Percentiles rank a stretch among this genome's conserved stretches.
phyloP scores from a whole-genome alignment of 2,888 invertebrate species.

The Nomada goodeniana region DNA sequence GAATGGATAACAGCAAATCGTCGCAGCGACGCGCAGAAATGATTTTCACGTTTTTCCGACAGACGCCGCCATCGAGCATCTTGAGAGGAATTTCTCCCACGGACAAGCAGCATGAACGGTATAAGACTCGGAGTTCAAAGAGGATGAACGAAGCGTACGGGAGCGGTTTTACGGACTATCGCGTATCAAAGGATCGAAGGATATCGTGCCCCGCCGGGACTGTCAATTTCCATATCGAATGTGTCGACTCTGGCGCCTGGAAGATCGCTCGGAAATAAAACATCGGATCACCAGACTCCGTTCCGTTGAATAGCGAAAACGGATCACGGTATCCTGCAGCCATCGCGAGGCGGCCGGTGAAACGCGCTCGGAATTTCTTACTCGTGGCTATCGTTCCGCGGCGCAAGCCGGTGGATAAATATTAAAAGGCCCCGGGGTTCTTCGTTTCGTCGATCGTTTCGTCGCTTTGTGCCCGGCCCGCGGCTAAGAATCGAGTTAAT shows the following conservation, averaged over 20 bases:
- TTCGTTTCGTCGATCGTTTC: not conserved
- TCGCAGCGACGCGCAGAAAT: too few relatives aligned
- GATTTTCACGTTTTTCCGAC: too few relatives aligned
- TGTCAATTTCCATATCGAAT: constrained; percentile 68
- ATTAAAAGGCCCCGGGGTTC: constrained; percentile 3
- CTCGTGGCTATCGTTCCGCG: not conserved
- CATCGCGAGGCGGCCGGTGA: not conserved
- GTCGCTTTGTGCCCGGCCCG: not conserved
- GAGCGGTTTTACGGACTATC: constrained; percentile 59
- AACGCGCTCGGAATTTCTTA: constrained; percentile 20
- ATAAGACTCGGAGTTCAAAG: constrained; percentile 14
- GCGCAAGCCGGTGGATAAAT: constrained; percentile 12
- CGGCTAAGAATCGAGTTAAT: constrained; percentile 27
- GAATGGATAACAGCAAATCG: too few relatives aligned
- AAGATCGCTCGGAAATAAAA: constrained; percentile 63
- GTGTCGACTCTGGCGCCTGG: constrained; percentile 34
- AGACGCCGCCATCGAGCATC: too few relatives aligned
- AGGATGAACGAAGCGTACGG: constrained; percentile 37
- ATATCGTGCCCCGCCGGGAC: constrained; percentile 48
- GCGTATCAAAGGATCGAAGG: constrained; percentile 59
- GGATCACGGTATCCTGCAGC: constrained; percentile 13
- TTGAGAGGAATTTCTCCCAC: too few relatives aligned
- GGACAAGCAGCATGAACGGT: not conserved
- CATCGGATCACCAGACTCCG: constrained; percentile 9
- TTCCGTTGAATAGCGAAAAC: not conserved